Conservation (phyloP, 2,797 vertebrate genomes). For the Urocyon cinereoargenteus region DNA sequence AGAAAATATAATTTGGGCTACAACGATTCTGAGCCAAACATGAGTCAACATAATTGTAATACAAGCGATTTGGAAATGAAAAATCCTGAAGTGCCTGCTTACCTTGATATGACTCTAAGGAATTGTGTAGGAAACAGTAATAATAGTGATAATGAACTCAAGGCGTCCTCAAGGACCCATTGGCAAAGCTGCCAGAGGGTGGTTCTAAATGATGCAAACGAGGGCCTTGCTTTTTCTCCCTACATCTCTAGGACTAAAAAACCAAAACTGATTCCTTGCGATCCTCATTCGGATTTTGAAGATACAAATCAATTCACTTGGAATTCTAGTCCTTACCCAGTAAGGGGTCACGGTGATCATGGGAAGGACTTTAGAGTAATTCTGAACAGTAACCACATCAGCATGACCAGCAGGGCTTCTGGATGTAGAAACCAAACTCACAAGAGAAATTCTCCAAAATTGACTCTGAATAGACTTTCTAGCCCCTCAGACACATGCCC, state of each 20-base stretch:
- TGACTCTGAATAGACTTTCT: constrained; percentile 80
- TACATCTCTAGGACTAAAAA: constrained; percentile 86
- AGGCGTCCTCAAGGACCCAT: constrained; percentile 83
- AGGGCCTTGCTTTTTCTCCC: constrained; percentile 88
- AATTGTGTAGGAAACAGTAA: constrained; percentile 84
- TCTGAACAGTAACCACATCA: constrained; percentile 80
- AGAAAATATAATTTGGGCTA: constrained; percentile 89
- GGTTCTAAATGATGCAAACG: constrained; percentile 87
- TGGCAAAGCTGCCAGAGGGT: constrained; percentile 85
- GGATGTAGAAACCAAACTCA: constrained; percentile 82
- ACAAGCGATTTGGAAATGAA: constrained; percentile 84
- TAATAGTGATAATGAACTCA: constrained; percentile 84
- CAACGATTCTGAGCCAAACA: constrained; percentile 84
- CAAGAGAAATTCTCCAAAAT: constrained; percentile 79
- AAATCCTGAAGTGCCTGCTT: constrained; percentile 88
- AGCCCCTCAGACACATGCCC: constrained; percentile 81
- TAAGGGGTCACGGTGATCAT: constrained; percentile 77
- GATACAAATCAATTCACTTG: constrained; percentile 68
- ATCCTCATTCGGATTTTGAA: constrained; percentile 80
- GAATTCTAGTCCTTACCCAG: constrained; percentile 72
- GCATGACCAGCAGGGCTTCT: constrained; percentile 82
- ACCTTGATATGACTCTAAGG: constrained; percentile 86
- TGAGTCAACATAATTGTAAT: constrained; percentile 85
- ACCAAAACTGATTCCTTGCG: constrained; percentile 75
- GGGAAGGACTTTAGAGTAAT: constrained; percentile 80